These are phyloP conservation scores for Ciona savignyi DNA, from an alignment of 23 tunicate species.

Conservation along the genomic window DNA sequence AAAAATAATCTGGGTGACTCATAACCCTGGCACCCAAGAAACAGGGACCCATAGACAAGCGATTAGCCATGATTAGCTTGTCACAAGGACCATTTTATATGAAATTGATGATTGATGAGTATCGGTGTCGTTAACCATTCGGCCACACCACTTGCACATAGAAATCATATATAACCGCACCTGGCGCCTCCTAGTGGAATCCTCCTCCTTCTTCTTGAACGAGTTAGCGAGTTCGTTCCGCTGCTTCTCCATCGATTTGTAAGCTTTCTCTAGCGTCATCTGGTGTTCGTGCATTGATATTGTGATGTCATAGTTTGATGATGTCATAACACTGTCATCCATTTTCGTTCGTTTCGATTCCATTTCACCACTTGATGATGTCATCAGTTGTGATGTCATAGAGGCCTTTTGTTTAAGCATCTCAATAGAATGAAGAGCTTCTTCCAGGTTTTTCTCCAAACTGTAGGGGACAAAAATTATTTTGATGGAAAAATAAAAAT, in stretches of 20 bases:
- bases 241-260: constrained; percentile 27
- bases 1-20: too few species aligned
- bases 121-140: too few species aligned
- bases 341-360: constrained; percentile 42
- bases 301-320: constrained; percentile 9
- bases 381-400: constrained; percentile 12
- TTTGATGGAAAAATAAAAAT: background rate
- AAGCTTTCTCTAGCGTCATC: constrained; percentile 7
- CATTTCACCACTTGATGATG: constrained; percentile 66
- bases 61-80: too few species aligned
- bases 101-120: too few species aligned
- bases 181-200: constrained; percentile 68
- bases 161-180: constrained; percentile 10
- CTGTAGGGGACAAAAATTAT: background rate
- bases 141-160: too few species aligned
- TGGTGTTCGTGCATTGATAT: constrained; percentile 17
- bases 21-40: too few species aligned
- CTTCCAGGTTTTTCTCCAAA: background rate
- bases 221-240: constrained; percentile 27
- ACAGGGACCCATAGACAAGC: too few species aligned
- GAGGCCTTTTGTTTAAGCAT: too few species aligned
- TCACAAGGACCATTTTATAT: too few species aligned
- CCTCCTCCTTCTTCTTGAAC: constrained; percentile 49
- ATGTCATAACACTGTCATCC: constrained; percentile 41
- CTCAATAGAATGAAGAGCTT: too few species aligned